A percentile compares a stretch with the other conserved stretches of the same genome.
Conservation (phyloP, 2,888 invertebrate genomes). For the Tachina lurida region DNA sequence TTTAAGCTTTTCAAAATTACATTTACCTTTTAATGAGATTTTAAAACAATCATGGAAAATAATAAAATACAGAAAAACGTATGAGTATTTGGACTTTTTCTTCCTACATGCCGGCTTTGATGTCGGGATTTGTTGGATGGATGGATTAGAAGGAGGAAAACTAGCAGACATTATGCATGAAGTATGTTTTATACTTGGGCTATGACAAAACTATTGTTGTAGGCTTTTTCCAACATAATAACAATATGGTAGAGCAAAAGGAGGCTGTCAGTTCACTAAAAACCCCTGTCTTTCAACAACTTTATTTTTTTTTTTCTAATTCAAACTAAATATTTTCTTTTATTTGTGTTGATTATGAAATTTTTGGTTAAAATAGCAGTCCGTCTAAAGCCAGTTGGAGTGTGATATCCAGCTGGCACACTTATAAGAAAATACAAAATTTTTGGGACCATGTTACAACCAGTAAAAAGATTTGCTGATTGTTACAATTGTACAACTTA, state of each 20-base stretch:
- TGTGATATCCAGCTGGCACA: no score
- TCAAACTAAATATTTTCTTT: no score
- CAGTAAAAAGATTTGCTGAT: no score
- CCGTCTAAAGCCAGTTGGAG: no score
- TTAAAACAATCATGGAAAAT: conserved; percentile 61
- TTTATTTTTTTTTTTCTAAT: no score
- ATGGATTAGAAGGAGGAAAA: neutral
- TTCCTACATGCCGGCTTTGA: conserved; percentile 34
- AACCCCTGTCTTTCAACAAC: neutral
- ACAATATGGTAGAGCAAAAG: neutral
- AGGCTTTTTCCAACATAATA: neutral
- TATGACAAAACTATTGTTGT: conserved; percentile 53
- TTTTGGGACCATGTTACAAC: no score
- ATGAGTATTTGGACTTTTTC: neutral
- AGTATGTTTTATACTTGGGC: conserved; percentile 2
- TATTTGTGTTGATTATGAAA: no score
- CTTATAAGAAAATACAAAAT: no score
- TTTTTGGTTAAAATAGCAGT: no score
- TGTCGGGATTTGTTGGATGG: conserved; percentile 33
- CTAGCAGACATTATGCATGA: conserved; percentile 7
- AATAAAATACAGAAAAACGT: conserved; percentile 47
- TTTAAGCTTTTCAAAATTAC: conserved; percentile 63
- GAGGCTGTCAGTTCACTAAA: neutral
- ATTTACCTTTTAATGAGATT: conserved; percentile 71
- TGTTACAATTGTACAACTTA: no score